phyloP scores from a whole-genome alignment of 2,797 vertebrate genomes.

The Macropus fuliginosus region DNA sequence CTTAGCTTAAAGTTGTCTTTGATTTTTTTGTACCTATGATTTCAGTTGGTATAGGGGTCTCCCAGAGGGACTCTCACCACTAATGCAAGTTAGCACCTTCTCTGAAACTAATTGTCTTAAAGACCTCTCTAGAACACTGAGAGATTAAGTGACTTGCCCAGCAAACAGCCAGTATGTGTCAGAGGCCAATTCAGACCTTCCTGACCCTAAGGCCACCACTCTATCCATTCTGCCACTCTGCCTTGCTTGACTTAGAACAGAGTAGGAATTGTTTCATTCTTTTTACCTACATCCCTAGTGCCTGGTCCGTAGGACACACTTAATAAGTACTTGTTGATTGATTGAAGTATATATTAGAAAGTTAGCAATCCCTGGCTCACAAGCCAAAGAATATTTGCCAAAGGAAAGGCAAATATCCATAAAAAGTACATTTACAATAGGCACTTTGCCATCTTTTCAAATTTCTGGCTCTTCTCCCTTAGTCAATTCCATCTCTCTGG shows the following conservation, averaged over 20 bases:
- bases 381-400: slow-evolving; percentile 21
- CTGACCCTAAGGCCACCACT: not conserved
- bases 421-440: not conserved
- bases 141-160: not conserved
- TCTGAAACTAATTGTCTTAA: not conserved
- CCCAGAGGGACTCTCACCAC: not conserved
- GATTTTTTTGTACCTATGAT: not conserved
- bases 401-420: not conserved
- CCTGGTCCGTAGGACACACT: no score
- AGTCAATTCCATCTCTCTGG: not conserved
- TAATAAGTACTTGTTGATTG: not conserved
- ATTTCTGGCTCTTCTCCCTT: not conserved
- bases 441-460: not conserved
- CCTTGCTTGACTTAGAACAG: not conserved
- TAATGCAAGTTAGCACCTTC: not conserved
- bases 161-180: not conserved
- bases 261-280: not conserved
- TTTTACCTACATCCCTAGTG: not conserved
- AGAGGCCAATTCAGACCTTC: not conserved
- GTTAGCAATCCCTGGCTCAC: not conserved
- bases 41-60: not conserved
- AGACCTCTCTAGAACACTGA: not conserved
- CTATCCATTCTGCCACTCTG: not conserved
- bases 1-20: slow-evolving; percentile 13
- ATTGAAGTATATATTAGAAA: slow-evolving; percentile 11